Conservation (phyloP, 2,113 vertebrate genomes). For the Tympanuchus pallidicinctus region DNA sequence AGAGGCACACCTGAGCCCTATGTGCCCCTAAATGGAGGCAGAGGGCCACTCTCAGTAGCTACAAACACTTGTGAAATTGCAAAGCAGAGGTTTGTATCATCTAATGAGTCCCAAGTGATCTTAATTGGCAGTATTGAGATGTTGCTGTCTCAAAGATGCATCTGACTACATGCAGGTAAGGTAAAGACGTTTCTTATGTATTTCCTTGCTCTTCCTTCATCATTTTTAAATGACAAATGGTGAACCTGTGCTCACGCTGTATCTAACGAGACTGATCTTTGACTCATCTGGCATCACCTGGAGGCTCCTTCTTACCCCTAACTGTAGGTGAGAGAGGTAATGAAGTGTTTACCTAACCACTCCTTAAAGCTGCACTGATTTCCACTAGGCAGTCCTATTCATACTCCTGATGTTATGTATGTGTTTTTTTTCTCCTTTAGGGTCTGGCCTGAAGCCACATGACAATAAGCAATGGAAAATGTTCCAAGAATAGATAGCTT, state of each 20-base stretch:
- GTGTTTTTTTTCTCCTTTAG: not conserved
- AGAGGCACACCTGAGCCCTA: not conserved
- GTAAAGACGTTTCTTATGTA: not conserved
- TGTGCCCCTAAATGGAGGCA: accelerated
- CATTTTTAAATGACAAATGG: not conserved
- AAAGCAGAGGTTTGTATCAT: not conserved
- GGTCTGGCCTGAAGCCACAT: slow-evolving; percentile 28
- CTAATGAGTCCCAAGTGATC: not conserved
- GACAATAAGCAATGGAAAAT: slow-evolving; percentile 37
- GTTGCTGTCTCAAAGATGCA: not conserved
- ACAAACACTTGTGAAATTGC: not conserved
- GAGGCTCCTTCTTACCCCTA: not conserved
- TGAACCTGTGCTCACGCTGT: not conserved
- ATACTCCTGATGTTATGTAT: not conserved
- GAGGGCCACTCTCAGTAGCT: not conserved
- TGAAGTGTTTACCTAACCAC: not conserved
- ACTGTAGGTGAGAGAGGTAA: not conserved
- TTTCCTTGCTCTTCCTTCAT: not conserved
- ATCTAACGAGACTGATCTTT: slow-evolving; percentile 7
- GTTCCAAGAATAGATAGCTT: slow-evolving; percentile 31
- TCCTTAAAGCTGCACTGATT: not conserved
- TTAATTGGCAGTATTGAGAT: not conserved
- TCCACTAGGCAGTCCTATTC: not conserved
- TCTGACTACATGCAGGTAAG: not conserved
- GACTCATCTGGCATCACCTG: not conserved